Base-by-base conservation (phyloP, 1,140 invertebrate genomes). In the Formica selysi region DNA sequence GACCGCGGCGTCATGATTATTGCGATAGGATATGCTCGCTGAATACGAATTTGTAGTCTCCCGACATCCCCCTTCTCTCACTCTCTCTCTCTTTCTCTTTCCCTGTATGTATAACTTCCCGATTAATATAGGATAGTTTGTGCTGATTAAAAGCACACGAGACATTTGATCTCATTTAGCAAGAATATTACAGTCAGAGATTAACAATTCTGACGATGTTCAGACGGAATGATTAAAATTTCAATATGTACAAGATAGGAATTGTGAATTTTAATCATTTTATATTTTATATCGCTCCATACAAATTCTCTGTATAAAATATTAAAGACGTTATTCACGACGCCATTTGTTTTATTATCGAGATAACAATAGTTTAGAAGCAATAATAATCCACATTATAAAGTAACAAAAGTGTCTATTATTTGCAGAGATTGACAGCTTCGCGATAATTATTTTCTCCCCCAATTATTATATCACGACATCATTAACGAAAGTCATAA, bases 1-100 rank as follows among this genome's bases (percentile, higher is more conserved):
- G 70, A 84, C 61, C 16, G 38, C 68, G 48, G n/a, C 51, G 80
- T 83, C 79, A 87, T 85, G 80, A 87, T 87, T 85, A 74, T 74
- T 67, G 36, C 79, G 80, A 83, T 73, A 83, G 79, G 54, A 83
- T 83, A 48, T 36, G 68, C 79, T 48, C 54, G 36, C 68, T 61
- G 79, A 74, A 83, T 74, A 59, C 26, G 67, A 73, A 73, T 73
- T 41, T 41, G 29, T 29, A 61, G 38, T 48, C 36, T 70, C 19
- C 19, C 19, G 38, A 48, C 44, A 3, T 48, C 44, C 44, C 0
- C 48, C 5, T 11, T 44, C 11, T 44, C 41, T 44, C 10, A 38
- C 11, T 2, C 16, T 51, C 48, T 51, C 48, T 51, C 48, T 19
- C 16, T 6, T 51, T 51, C 16, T 51, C 4, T 51, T 51, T 51